Base-by-base conservation (phyloP, 2,797 vertebrate genomes). In the Erithacus rubecula region DNA sequence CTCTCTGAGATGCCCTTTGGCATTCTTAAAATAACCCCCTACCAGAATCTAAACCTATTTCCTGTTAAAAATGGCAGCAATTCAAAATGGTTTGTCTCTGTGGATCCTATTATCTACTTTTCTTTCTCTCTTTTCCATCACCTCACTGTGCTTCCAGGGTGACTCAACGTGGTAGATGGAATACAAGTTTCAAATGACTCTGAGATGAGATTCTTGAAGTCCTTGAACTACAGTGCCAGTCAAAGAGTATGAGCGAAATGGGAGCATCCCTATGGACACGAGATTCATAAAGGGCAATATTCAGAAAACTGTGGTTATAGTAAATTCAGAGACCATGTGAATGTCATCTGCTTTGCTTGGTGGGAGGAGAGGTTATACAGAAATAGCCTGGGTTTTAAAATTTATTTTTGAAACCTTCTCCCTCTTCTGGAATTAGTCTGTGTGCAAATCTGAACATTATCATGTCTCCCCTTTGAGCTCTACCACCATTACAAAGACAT, bases 101-200 rank as follows among this genome's bases (percentile, higher is more conserved):
- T 75, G 71, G 49, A 78, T 46, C 46, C 7, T 83, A 47, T 83
- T 80, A 75, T 37, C 62, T 59, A 6, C 30, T 82, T 83, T 80
- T 74, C 43, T 91, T 78, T 78, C 37, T 83, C 36, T 82, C n/a
- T 74, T 17, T 41, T 41, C 32, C 12, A 27, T 78, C 43, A 52
- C 34, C 21, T 62, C 0, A 0, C 39, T 0, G 0, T 81, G 27
- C 30, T 85, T 72, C 26, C 27, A 36, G 24, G 8, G n/a, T 64
- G 16, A 53, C 41, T 85, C 24, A 71, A 87, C 77, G 26, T 20
- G 13, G 18, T 39, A 68, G 55, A 37, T 37, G 24, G 41, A 64
- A 63, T 47, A 47, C 15, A 64, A 60, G 37, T 67, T 83, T 88
- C 30, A 52, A 46, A 22, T 36, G 2, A 37, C 18, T 78, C 53